Base-by-base conservation (phyloP, 2,888 invertebrate species). In the Cheilosia pagana region DNA sequence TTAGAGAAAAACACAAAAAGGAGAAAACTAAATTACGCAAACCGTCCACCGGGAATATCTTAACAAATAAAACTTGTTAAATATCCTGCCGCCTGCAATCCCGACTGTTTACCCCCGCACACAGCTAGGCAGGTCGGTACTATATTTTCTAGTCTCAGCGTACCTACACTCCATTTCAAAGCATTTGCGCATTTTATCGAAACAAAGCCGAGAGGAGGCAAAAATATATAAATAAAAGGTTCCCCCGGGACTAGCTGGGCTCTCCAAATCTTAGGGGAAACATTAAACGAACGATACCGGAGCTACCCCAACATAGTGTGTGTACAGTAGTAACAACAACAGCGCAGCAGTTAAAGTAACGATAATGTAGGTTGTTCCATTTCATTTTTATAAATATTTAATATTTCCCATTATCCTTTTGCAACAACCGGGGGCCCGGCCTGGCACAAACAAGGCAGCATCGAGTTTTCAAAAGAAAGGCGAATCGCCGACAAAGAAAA, bases 311-410 rank as follows among this genome's bases (percentile, higher is more conserved):
- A 78, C 82, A 74, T 57, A 74, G 63, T 65, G 68, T 78, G 60
- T 82, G 60, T 48, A 60, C 45, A 71, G 59, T 45, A 71, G 59
- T 45, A 59, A 60, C 72, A 74, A 62, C 65, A 74, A 43, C 70
- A 62, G 68, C 72, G 55, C 70, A 71, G 72, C 72, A 77, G 81
- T 76, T 85, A 85, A 85, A 85, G 81, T 81, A 86, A 81, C 81
- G 81, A 86, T 81, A 81, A 86, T 86, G 81, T 77, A 77, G 86
- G 81, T 86, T 86, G 86, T 77, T 86, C 68, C 81, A 81, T 86
- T 86, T 86, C 77, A 86, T 81, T 86, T 86, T 81, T 86, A 86
- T 86, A 86, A 86, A 86, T 86, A 86, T 86, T 81, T 86, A 81
- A 86, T 81, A 81, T 86, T 77, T 86, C 52, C 81, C 76, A 86